Percentiles rank a stretch among this genome's conserved stretches.
phyloP scores from a whole-genome alignment of 2,113 vertebrate genomes.

The Leucopsar rothschildi region DNA sequence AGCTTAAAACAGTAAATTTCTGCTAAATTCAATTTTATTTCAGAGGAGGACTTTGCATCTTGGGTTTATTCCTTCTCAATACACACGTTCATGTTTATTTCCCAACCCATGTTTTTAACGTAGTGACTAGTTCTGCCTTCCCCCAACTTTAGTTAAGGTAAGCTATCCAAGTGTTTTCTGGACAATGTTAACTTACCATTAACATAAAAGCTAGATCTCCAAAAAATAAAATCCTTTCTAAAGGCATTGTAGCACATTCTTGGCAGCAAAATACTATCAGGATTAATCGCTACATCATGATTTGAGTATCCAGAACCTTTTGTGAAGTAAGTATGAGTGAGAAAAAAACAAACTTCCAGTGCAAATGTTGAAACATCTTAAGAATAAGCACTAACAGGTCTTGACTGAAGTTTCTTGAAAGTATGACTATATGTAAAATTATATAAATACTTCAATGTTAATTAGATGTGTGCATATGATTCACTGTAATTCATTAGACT shows the following conservation, averaged over 20 bases:
- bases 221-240: neutral
- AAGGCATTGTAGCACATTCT: neutral
- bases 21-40: neutral
- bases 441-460: neutral
- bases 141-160: neutral
- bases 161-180: neutral
- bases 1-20: neutral
- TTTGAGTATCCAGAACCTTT: neutral
- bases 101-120: neutral
- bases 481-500: neutral
- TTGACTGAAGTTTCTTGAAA: neutral
- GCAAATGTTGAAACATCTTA: neutral
- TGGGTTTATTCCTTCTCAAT: neutral
- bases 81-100: neutral
- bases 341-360: neutral
- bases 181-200: neutral
- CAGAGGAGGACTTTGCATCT: neutral
- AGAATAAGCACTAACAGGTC: neutral
- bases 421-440: neutral
- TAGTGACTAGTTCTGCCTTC: neutral
- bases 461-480: neutral
- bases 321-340: neutral
- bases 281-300: neutral
- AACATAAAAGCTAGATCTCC: neutral
- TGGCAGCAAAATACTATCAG: neutral